These are phyloP conservation scores for Thalassarche chlororhynchos DNA, from an alignment of 2,113 vertebrate genomes.

Conservation along the genomic window DNA sequence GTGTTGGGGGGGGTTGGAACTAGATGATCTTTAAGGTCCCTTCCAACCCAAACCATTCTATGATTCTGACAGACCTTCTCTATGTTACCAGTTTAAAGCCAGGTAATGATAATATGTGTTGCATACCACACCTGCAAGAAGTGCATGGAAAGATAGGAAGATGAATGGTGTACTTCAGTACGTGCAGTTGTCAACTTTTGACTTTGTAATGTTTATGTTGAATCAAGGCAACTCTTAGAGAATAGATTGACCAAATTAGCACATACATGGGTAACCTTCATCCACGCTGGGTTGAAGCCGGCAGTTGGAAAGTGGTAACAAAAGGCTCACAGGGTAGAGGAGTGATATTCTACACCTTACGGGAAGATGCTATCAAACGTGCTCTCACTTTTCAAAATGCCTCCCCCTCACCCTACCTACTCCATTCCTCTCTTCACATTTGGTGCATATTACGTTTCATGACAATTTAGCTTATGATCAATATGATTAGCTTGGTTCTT, in stretches of 20 bases:
- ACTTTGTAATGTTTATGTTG: not conserved
- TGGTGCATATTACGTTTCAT: not conserved
- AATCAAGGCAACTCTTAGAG: not conserved
- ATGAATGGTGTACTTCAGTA: not conserved
- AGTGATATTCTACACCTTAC: not conserved
- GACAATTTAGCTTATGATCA: not conserved
- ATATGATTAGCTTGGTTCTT: not conserved
- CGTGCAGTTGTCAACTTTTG: not conserved
- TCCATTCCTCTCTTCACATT: not conserved
- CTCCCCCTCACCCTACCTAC: not conserved
- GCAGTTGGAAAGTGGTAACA: not conserved
- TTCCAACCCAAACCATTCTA: too few species aligned
- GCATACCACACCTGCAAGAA: not conserved
- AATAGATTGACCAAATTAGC: not conserved
- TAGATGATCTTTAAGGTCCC: too few species aligned
- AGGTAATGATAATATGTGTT: not conserved
- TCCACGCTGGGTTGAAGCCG: not conserved
- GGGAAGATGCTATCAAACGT: not conserved
- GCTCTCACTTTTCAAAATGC: not conserved
- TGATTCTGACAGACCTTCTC: not conserved
- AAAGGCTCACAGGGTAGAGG: not conserved
- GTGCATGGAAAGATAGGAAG: not conserved
- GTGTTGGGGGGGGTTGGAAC: too few species aligned
- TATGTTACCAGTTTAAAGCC: not conserved
- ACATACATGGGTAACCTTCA: not conserved